Conservation (phyloP, 2,797 vertebrate genomes). For the Acanthurus tractus region DNA sequence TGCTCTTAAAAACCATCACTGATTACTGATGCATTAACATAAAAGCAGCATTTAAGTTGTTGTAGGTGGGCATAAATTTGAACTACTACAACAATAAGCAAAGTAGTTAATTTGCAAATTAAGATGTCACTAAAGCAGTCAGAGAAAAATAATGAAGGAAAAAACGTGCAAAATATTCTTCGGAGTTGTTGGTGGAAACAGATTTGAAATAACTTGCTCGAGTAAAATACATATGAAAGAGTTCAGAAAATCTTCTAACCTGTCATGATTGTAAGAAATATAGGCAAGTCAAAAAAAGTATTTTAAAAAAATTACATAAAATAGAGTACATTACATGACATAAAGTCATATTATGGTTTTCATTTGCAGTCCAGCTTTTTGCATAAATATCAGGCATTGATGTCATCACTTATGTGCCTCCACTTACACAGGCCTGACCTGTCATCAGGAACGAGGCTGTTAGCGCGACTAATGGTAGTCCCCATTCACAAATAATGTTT, state of each 20-base stretch:
- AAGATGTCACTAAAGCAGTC: neutral
- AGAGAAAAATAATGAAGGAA: neutral
- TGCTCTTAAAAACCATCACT: neutral
- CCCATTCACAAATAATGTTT: constrained; percentile 55
- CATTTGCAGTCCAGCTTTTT: constrained; percentile 52
- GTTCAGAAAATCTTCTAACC: neutral
- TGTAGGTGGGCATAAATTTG: neutral
- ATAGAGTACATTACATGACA: neutral
- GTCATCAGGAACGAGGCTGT: constrained; percentile 59
- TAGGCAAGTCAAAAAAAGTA: neutral
- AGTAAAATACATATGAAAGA: neutral
- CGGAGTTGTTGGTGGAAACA: too few relatives aligned
- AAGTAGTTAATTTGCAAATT: neutral
- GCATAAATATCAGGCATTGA: constrained; percentile 58
- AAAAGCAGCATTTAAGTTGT: neutral
- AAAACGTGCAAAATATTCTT: neutral
- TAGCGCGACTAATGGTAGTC: constrained; percentile 59
- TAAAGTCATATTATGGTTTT: constrained; percentile 53
- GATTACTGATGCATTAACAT: neutral
- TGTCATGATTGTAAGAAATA: neutral
- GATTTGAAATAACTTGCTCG: neutral
- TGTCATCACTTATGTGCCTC: constrained; percentile 61
- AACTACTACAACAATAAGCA: neutral
- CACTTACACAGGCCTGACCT: constrained; percentile 59
- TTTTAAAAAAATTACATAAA: neutral